Evolutionary conservation across 2,113 vertebrate species (phyloP), one percentile per base, ranked within the genome.

Genomic region (Pseudois nayaur): DNA sequence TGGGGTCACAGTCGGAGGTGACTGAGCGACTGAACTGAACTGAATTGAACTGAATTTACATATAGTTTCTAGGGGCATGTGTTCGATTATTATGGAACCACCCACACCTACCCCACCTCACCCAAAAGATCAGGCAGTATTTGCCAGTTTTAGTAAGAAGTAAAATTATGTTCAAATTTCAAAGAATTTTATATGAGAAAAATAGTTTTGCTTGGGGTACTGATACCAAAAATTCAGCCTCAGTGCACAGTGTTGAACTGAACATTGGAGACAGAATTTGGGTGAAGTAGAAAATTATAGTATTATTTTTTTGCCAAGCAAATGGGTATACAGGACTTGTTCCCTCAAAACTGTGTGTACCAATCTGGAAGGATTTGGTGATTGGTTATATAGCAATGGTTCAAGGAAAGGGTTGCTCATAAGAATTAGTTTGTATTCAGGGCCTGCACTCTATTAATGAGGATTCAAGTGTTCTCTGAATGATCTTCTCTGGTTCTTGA

Each of bases 1-100:
- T 36, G n/a, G n/a, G 17, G 17, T 71, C n/a, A 5, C 64, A 71
- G n/a, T 36, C 0, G 0, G n/a, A 36, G 17, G 36, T 0, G 0
- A 36, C n/a, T 71, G 64, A 67, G 33, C 0, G 2, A 67, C 33
- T n/a, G 8, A 67, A 67, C 31, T 33, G 31, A 64, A 64, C 33
- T 64, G 14, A 64, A 64, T 16, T 64, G 15, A 71, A 71, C 2
- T n/a, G 62, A n/a, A n/a, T 8, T 45, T 93, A 10, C 0, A 33
- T 82, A 29, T 8, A 85, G 2, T 93, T 94, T 74, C 9, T 48
- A 62, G 36, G 60, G 13, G 81, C 13, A 40, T 11, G 5, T 57
- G 55, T n/a, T 71, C 3, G 2, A 89, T 62, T 71, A 2, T 59
- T 31, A 8, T 0, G 11, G 36, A 3, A 52, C 40, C 13, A 52